Conservation (phyloP, 2,113 vertebrate species). For the Alectura lathami region DNA sequence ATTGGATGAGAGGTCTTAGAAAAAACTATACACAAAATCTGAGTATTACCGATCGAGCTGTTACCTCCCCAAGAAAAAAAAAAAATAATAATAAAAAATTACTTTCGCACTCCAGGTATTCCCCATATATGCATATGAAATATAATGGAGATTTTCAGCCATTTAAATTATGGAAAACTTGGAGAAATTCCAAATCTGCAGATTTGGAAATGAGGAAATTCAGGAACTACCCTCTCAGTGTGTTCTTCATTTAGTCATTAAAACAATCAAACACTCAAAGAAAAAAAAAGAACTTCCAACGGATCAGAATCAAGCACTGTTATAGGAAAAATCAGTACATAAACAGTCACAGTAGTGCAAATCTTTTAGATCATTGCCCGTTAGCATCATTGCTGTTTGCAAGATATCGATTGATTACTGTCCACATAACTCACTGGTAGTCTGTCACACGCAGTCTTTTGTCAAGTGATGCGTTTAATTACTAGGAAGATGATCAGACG, state of each 20-base stretch:
- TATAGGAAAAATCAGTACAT: neutral
- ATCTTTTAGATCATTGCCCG: neutral
- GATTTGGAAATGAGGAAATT: neutral
- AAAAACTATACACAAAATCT: neutral
- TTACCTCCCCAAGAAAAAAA: no score
- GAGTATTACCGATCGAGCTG: neutral
- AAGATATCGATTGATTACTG: neutral
- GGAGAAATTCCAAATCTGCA: neutral
- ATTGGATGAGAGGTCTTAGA: neutral
- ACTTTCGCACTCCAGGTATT: rapidly evolving
- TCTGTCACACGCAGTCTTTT: neutral
- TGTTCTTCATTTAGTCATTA: neutral
- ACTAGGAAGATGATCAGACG: neutral
- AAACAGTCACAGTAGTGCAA: neutral
- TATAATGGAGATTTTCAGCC: neutral
- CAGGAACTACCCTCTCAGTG: neutral
- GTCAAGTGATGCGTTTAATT: neutral
- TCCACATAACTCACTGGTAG: neutral
- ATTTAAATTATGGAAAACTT: neutral
- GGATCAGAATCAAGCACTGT: neutral
- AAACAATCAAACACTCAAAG: neutral
- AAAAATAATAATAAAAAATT: neutral
- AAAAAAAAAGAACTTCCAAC: neutral
- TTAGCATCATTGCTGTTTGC: neutral
- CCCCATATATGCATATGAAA: neutral